These are phyloP conservation scores for Zeus faber DNA, from an alignment of 2,113 vertebrate genomes.

Conservation along the genomic window DNA sequence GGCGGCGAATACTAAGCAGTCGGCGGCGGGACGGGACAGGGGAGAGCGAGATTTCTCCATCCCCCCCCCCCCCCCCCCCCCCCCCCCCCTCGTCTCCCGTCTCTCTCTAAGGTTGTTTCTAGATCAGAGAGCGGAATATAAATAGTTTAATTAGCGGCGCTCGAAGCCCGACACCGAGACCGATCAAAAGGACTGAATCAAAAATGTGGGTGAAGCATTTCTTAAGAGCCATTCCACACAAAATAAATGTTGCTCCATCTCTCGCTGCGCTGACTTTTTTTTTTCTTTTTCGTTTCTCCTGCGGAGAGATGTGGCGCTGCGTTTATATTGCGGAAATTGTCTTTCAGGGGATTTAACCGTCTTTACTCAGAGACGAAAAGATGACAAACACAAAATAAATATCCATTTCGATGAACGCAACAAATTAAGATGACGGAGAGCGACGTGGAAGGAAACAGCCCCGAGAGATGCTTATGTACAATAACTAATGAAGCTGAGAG, in stretches of 20 bases:
- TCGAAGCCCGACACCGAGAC: constrained; percentile 5
- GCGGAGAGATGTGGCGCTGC: background rate
- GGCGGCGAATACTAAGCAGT: constrained; percentile 29
- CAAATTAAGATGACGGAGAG: background rate
- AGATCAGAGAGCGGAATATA: constrained; percentile 20
- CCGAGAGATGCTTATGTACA: no score
- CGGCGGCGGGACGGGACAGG: no score
- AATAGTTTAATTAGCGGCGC: constrained; percentile 26
- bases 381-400: no score
- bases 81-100: background rate
- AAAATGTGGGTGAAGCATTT: constrained; percentile 1
- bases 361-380: no score
- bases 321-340: no score
- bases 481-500: no score
- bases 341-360: no score
- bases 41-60: background rate
- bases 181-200: constrained; percentile 18
- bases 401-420: background rate
- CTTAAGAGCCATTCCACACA: no score
- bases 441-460: no score
- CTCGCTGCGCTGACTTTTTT: no score
- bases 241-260: no score
- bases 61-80: constrained; percentile 1
- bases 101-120: background rate
- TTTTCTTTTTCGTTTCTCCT: background rate